Evolutionary conservation across 2,888 invertebrate genomes (phyloP).

Genomic region (Parnassius glacialis): DNA sequence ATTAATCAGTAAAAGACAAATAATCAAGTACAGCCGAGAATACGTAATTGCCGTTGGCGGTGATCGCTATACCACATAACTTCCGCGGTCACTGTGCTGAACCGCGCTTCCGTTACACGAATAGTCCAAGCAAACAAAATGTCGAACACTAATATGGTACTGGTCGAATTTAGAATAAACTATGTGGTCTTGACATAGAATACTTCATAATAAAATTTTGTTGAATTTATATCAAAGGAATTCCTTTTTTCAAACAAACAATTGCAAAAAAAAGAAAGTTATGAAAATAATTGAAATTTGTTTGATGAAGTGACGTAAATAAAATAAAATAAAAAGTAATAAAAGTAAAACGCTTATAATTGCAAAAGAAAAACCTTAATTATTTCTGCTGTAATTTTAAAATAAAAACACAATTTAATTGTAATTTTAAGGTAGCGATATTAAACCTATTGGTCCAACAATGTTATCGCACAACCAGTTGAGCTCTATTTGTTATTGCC

Average conservation of each 20-base stretch:
- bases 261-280: too few relatives aligned
- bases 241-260: too few relatives aligned
- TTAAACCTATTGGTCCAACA: not conserved
- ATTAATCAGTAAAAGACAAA: not conserved
- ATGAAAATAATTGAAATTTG: too few relatives aligned
- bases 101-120: constrained; percentile 47
- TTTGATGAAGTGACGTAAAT: too few relatives aligned
- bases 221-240: too few relatives aligned
- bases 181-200: not conserved
- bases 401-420: too few relatives aligned
- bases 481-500: constrained; percentile 32
- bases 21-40: not conserved
- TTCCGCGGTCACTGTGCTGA: constrained; percentile 39
- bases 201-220: too few relatives aligned
- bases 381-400: too few relatives aligned
- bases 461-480: constrained; percentile 19
- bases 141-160: constrained; percentile 41
- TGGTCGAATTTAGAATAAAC: constrained; percentile 52
- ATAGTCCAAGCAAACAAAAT: constrained; percentile 45
- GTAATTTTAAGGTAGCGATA: too few relatives aligned
- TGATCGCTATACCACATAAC: constrained; percentile 29
- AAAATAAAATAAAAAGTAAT: too few relatives aligned
- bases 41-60: not conserved
- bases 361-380: too few relatives aligned
- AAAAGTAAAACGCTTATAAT: too few relatives aligned